These are phyloP conservation scores for Campoplex capitator DNA, from an alignment of 2,888 invertebrate species.

Conservation along the genomic window DNA sequence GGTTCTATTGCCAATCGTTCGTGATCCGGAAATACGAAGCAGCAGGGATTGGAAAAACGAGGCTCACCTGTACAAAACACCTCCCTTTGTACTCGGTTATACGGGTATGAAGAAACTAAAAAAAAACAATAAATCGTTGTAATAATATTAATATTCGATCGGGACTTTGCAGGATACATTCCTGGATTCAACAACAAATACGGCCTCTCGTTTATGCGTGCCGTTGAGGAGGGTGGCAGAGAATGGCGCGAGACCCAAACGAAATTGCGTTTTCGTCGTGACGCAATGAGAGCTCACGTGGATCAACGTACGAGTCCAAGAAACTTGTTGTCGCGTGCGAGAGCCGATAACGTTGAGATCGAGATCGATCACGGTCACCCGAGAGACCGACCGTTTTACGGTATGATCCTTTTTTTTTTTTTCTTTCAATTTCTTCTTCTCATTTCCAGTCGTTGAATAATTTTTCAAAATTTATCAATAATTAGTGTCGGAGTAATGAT, in stretches of 20 bases:
- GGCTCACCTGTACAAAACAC: slow-evolving; percentile 76
- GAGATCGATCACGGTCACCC: slow-evolving; percentile 78
- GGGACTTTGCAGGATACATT: slow-evolving; percentile 86
- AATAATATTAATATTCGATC: neutral
- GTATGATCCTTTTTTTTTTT: slow-evolving; percentile 69
- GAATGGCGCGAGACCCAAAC: slow-evolving; percentile 85
- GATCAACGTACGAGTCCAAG: slow-evolving; percentile 76
- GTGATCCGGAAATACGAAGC: slow-evolving; percentile 78
- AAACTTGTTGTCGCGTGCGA: slow-evolving; percentile 78
- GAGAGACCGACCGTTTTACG: slow-evolving; percentile 75
- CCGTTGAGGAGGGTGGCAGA: slow-evolving; percentile 86
- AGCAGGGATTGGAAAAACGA: slow-evolving; percentile 78
- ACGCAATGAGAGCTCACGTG: slow-evolving; percentile 77
- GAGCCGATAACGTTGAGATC: slow-evolving; percentile 76
- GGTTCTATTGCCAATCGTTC: slow-evolving; percentile 77
- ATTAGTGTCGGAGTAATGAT: neutral
- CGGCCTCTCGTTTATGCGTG: slow-evolving; percentile 85
- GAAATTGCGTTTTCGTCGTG: slow-evolving; percentile 77
- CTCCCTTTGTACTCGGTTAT: slow-evolving; percentile 88
- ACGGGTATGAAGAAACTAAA: slow-evolving; percentile 85
- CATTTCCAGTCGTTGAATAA: no score
- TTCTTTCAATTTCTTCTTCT: neutral
- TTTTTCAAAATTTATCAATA: neutral
- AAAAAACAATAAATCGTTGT: neutral
- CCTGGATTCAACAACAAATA: slow-evolving; percentile 89